phyloP scores from a whole-genome alignment of 2,797 vertebrate species.

The Brotula barbata region DNA sequence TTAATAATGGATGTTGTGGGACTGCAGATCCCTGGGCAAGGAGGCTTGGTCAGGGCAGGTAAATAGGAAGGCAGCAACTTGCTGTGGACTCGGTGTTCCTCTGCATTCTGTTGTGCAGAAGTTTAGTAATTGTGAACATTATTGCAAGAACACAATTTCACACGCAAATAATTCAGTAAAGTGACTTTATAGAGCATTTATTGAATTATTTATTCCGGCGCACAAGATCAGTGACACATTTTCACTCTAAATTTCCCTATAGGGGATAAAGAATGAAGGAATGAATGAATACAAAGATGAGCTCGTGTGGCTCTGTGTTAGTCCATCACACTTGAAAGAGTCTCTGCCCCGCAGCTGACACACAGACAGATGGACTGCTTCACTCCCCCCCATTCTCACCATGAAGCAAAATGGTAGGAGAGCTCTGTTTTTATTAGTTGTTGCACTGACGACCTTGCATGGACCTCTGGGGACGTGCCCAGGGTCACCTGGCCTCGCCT shows the following conservation, averaged over 20 bases:
- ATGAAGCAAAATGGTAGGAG: conserved; percentile 53
- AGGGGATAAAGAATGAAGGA: too few species aligned
- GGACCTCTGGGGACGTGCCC: conserved; percentile 48
- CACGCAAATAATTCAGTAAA: background rate
- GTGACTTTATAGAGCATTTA: conserved; percentile 5
- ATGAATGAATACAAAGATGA: too few species aligned
- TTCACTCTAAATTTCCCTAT: conserved; percentile 2
- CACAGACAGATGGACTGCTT: conserved; percentile 48
- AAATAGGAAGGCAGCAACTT: conserved; percentile 49
- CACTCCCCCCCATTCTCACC: conserved; percentile 24
- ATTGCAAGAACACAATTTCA: background rate
- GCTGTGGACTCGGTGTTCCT: conserved; percentile 37
- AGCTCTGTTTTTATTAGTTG: conserved; percentile 50
- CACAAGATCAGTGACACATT: conserved; percentile 5
- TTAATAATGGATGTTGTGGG: conserved; percentile 81
- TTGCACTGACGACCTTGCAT: conserved; percentile 25
- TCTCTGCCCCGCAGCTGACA: conserved; percentile 41
- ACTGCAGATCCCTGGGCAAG: conserved; percentile 75
- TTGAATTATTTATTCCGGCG: conserved; percentile 37
- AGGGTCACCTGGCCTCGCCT: conserved; percentile 61
- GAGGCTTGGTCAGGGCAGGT: conserved; percentile 61
- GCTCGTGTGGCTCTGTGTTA: conserved; percentile 22
- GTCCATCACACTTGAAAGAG: conserved; percentile 37
- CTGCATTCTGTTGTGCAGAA: conserved; percentile 33
- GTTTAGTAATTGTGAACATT: conserved; percentile 23